phyloP scores from a whole-genome alignment of 2,113 vertebrate genomes.

The Centropristis striata region DNA sequence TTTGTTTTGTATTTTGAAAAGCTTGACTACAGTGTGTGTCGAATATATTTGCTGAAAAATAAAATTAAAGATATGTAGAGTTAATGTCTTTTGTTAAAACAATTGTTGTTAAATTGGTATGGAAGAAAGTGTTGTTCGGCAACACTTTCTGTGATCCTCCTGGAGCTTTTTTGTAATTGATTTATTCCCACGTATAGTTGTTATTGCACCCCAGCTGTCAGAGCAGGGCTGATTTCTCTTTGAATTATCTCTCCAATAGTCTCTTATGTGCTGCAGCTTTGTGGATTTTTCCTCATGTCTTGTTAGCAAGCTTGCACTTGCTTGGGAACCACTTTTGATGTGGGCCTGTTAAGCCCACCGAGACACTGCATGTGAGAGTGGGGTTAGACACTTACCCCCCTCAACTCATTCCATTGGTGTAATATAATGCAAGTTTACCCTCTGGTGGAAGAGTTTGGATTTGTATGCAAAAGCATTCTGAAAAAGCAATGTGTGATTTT shows the following conservation, averaged over 20 bases:
- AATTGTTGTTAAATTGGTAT: too few relatives aligned
- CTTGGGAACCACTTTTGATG: conserved; percentile 14
- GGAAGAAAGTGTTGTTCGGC: too few relatives aligned
- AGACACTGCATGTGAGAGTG: background rate
- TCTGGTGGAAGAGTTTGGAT: conserved; percentile 42
- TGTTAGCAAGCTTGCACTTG: background rate
- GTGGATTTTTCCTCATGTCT: background rate
- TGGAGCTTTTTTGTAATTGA: background rate
- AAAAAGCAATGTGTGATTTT: conserved; percentile 12
- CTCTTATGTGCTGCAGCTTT: background rate
- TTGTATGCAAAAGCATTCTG: background rate
- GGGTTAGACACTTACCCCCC: background rate
- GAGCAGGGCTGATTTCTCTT: background rate
- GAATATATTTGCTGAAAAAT: too few relatives aligned
- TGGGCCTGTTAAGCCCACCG: background rate
- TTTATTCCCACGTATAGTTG: background rate
- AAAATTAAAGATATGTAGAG: too few relatives aligned
- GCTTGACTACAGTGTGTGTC: too few relatives aligned
- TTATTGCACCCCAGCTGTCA: background rate
- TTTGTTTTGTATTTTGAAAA: too few relatives aligned
- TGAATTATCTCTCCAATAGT: background rate
- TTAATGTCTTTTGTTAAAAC: too few relatives aligned
- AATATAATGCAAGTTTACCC: conserved; percentile 32
- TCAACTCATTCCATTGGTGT: background rate
- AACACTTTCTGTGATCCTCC: background rate